Percentiles rank a stretch among this genome's conserved stretches.
Conservation (phyloP, 2,888 invertebrate genomes). For the Eulithis testata region DNA sequence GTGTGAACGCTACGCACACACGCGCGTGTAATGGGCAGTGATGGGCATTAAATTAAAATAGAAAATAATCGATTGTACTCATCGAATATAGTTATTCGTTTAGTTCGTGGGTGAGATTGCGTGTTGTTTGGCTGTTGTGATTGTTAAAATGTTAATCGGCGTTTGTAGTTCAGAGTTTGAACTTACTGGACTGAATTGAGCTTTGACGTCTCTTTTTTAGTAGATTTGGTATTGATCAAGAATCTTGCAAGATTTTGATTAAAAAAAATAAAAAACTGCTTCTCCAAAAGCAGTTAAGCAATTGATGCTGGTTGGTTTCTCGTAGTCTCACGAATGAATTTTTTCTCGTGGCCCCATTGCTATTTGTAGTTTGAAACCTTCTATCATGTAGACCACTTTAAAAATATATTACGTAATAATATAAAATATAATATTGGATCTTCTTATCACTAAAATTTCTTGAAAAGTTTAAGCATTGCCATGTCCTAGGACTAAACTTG, state of each 20-base stretch:
- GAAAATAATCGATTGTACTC: conserved; percentile 71
- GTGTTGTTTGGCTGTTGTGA: conserved; percentile 69
- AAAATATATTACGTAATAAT: too few relatives aligned
- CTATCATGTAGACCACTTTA: too few relatives aligned
- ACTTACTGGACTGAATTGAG: conserved; percentile 5
- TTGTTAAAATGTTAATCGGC: conserved; percentile 77
- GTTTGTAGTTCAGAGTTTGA: conserved; percentile 66
- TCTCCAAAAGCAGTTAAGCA: too few relatives aligned
- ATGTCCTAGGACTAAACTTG: background rate
- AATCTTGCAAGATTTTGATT: too few relatives aligned
- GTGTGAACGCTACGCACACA: conserved; percentile 48
- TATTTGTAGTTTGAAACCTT: too few relatives aligned
- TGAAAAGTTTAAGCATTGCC: background rate
- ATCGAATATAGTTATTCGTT: conserved; percentile 71
- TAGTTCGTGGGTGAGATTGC: conserved; percentile 69
- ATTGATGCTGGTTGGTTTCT: too few relatives aligned
- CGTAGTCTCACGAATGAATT: too few relatives aligned
- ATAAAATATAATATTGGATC: too few relatives aligned
- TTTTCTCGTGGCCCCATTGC: too few relatives aligned
- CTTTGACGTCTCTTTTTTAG: conserved; percentile 9
- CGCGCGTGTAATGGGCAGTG: conserved; percentile 62
- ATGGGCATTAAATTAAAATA: conserved; percentile 72
- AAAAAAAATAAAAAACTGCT: too few relatives aligned
- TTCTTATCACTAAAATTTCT: too few relatives aligned
- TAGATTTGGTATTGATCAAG: conserved; percentile 1